Evolutionary conservation across 2,888 invertebrate species (phyloP), one percentile per base, ranked within the genome.

Genomic region (Ceraclea dissimilis): DNA sequence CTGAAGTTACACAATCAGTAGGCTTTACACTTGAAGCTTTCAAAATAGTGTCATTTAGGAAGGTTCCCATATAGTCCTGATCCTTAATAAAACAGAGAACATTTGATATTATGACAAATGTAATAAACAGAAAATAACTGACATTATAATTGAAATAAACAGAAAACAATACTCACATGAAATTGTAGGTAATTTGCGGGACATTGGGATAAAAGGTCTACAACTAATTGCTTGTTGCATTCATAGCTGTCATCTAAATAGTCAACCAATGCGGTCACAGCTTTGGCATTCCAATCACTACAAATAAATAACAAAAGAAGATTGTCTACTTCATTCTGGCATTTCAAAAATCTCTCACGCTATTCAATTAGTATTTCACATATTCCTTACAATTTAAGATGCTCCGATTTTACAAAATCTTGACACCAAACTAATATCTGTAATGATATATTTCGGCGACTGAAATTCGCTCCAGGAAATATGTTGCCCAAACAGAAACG

Each of bases 221-320:
- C 72, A 0, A 86, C 83, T 54, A 85, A 68, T 1, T 73, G 75
- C 67, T 92, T 90, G 67, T 90, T 92, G 8, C 74, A 73, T 67
- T 92, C 92, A 64, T 89, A 93, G 10, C 85, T 83, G 67, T 93
- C 92, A 21, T 79, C 73, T n/a, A 90, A 67, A 53, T 78, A 79
- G 1, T 72, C 64, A 33, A 82, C 68, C n/a, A 84, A 64, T 31
- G 70, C 70, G 5, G 74, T 73, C 2, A 77, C 72, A 55, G 78
- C 67, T 1, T 70, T 65, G 2, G 68, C 60, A 5, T 66, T 69
- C 73, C 77, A 76, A 5, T 52, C 43, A 34, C 76, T 75, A 63
- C 34, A 67, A 65, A 50, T 13, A n/a, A 43, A 20, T 1, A 51
- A 19, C 2, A 20, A 11, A 49, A 43, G 11, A 11, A 8, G 6